Percentiles rank a stretch among this genome's conserved stretches.
These are phyloP conservation scores for Bradypodion ventrale DNA, from an alignment of 2,797 vertebrate genomes.

Conservation along the genomic window DNA sequence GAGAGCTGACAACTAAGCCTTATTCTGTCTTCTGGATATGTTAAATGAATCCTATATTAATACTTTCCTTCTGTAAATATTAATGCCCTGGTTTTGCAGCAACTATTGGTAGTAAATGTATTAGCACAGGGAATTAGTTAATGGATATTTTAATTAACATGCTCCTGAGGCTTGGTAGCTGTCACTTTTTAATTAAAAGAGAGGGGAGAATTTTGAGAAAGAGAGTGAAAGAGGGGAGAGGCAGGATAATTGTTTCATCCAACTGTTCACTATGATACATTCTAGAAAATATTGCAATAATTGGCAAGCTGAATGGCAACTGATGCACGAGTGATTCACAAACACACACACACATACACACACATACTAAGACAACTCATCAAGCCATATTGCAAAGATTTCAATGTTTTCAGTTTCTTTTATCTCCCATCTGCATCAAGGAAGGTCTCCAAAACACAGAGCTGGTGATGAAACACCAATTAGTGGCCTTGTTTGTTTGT, in stretches of 20 bases:
- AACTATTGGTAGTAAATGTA: not conserved
- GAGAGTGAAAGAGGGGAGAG: not conserved
- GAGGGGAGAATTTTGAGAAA: not conserved
- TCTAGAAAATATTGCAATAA: constrained; percentile 43
- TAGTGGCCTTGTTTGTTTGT: constrained; percentile 15
- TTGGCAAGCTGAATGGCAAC: constrained; percentile 66
- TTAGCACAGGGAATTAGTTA: not conserved
- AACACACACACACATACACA: constrained; percentile 2
- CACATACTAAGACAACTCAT: constrained; percentile 52
- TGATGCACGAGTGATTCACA: constrained; percentile 53
- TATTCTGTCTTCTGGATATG: not conserved
- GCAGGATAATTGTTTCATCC: constrained; percentile 8
- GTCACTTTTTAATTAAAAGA: constrained; percentile 26
- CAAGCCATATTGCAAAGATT: constrained; percentile 63
- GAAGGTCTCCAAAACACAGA: constrained; percentile 44
- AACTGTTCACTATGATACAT: constrained; percentile 32
- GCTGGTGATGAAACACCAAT: constrained; percentile 27
- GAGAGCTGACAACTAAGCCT: not conserved
- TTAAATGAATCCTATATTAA: not conserved
- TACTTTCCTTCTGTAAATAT: not conserved
- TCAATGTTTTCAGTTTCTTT: constrained; percentile 69
- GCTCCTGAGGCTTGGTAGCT: not conserved
- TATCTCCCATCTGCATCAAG: constrained; percentile 45
- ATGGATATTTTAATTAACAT: not conserved
- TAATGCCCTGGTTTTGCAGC: not conserved